phyloP scores from a whole-genome alignment of 2,888 invertebrate genomes.

The Tinea pellionella region DNA sequence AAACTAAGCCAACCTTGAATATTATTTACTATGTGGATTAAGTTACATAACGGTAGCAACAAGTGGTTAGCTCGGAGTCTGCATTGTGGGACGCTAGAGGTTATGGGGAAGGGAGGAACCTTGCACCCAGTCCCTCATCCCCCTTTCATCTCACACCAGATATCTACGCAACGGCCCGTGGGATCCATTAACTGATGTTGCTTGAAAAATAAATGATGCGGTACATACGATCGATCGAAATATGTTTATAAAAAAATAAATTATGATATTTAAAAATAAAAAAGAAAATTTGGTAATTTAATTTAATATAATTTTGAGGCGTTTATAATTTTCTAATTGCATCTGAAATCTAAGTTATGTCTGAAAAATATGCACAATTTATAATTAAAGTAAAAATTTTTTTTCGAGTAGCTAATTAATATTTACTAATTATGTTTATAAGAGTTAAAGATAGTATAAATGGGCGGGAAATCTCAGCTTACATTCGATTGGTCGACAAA shows the following conservation, averaged over 20 bases:
- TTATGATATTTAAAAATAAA: too few relatives aligned
- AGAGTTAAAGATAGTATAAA: background rate
- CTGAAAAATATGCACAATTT: too few relatives aligned
- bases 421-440: too few relatives aligned
- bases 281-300: too few relatives aligned
- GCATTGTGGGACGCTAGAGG: background rate
- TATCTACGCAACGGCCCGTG: conserved; percentile 12
- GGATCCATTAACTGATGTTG: conserved; percentile 9
- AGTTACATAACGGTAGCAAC: background rate
- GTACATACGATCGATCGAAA: background rate
- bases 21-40: background rate
- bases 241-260: background rate
- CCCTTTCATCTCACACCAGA: background rate
- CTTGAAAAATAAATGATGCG: conserved; percentile 13
- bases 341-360: too few relatives aligned
- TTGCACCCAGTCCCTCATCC: background rate
- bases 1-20: background rate
- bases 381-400: too few relatives aligned
- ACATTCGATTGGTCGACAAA: conserved; percentile 39
- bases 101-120: background rate
- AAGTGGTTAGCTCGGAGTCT: background rate
- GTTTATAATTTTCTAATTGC: too few relatives aligned
- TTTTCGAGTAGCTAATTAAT: too few relatives aligned
- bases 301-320: too few relatives aligned
- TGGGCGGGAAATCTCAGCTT: conserved; percentile 37